Evolutionary conservation across 1,140 invertebrate species (phyloP).

Genomic region (Maniola jurtina): DNA sequence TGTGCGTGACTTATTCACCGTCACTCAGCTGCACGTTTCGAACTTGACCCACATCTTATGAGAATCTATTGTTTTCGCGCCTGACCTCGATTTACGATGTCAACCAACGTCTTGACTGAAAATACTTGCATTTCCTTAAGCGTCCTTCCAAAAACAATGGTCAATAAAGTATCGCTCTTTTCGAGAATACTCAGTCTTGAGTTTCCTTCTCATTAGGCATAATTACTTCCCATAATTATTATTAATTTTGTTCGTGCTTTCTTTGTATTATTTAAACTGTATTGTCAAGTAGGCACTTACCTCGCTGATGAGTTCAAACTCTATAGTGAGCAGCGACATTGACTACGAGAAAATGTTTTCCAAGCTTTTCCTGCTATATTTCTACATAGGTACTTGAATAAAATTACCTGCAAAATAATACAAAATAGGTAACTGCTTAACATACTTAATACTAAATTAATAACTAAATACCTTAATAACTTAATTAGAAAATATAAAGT

Average conservation of each 20-base stretch:
- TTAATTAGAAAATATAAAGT: too few species aligned
- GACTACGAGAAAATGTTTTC: too few species aligned
- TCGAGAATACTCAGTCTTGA: slow-evolving; percentile 12
- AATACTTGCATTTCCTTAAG: slow-evolving; percentile 41
- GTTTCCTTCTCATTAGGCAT: background rate
- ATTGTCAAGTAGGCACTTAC: too few species aligned
- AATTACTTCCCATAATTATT: background rate
- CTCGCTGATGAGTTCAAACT: too few species aligned
- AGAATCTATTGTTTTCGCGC: slow-evolving; percentile 58
- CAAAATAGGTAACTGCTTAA: too few species aligned
- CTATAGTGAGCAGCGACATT: too few species aligned
- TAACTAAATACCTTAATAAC: too few species aligned
- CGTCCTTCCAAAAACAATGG: slow-evolving; percentile 38
- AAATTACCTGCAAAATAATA: too few species aligned
- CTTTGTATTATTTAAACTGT: background rate
- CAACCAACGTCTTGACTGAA: slow-evolving; percentile 33
- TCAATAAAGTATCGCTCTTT: slow-evolving; percentile 20
- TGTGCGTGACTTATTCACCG: slow-evolving; percentile 44
- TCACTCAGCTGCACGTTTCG: slow-evolving; percentile 44
- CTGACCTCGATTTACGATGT: slow-evolving; percentile 48
- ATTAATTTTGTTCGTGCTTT: background rate
- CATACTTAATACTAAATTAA: too few species aligned
- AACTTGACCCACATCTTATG: slow-evolving; percentile 70
- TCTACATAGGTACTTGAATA: too few species aligned
- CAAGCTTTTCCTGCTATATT: too few species aligned